Evolutionary conservation across 1,140 invertebrate genomes (phyloP).

Genomic region (Drosophila nigromelanica): DNA sequence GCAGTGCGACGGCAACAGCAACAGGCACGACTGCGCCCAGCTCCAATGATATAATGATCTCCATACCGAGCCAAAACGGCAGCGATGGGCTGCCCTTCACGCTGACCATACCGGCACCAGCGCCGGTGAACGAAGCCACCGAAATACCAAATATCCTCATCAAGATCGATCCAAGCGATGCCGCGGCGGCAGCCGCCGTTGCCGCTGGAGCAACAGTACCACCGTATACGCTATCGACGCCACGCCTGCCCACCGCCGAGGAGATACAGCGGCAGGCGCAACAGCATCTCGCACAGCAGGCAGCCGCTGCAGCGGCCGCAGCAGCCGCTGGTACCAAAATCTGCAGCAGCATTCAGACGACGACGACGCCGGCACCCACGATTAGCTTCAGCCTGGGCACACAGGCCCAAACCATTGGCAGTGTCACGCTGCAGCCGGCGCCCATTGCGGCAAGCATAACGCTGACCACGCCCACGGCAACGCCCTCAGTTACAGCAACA

Average conservation of each 20-base stretch:
- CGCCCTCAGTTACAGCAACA: slow-evolving; percentile 13
- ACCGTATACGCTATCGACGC: slow-evolving; percentile 82
- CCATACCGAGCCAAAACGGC: slow-evolving; percentile 83
- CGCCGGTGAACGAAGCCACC: slow-evolving; percentile 65
- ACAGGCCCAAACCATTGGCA: slow-evolving; percentile 46
- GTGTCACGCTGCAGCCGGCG: slow-evolving; percentile 56
- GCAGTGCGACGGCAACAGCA: slow-evolving; percentile 2
- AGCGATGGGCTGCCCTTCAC: slow-evolving; percentile 79
- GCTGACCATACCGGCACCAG: slow-evolving; percentile 76
- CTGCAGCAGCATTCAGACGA: slow-evolving; percentile 26
- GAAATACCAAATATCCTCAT: slow-evolving; percentile 83
- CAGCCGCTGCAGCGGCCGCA: slow-evolving; percentile 49
- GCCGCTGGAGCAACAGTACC: slow-evolving; percentile 49
- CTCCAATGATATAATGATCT: slow-evolving; percentile 81
- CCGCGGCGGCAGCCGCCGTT: slow-evolving; percentile 36
- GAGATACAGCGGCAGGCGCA: slow-evolving; percentile 81
- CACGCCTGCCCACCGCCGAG: slow-evolving; percentile 77
- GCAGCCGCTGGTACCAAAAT: slow-evolving; percentile 31
- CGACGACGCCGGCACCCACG: slow-evolving; percentile 49
- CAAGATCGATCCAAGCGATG: slow-evolving; percentile 80
- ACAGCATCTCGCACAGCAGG: slow-evolving; percentile 75
- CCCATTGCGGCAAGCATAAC: slow-evolving; percentile 43
- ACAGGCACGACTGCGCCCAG: slow-evolving; percentile 10
- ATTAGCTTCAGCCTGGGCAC: slow-evolving; percentile 61
- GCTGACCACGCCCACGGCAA: slow-evolving; percentile 31